Evolutionary conservation across 2,888 invertebrate genomes (phyloP).

Genomic region (Drosophila testacea): DNA sequence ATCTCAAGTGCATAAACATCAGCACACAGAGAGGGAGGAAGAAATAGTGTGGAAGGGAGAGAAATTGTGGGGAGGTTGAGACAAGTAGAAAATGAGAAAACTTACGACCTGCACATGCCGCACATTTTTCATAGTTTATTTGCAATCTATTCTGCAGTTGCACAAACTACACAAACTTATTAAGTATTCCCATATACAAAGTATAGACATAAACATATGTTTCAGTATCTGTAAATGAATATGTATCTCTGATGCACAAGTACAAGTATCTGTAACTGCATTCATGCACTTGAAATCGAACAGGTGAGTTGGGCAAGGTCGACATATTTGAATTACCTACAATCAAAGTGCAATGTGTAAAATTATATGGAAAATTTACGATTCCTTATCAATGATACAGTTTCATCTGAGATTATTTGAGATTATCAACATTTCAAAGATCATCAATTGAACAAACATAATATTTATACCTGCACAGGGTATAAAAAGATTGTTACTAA

Average conservation of each 20-base stretch:
- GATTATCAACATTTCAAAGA: constrained; percentile 1
- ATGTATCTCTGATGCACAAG: neutral
- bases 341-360: neutral
- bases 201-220: neutral
- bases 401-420: neutral
- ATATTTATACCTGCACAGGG: too few species aligned
- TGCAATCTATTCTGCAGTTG: constrained; percentile 49
- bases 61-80: too few species aligned
- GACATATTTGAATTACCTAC: constrained; percentile 10
- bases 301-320: constrained; percentile 28
- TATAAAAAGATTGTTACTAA: neutral
- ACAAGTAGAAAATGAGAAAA: neutral
- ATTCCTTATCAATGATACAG: neutral
- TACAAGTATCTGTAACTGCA: neutral
- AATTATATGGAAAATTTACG: constrained; percentile 8
- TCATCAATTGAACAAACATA: neutral
- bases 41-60: neutral
- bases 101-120: constrained; percentile 58
- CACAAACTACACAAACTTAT: constrained; percentile 25
- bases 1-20: constrained; percentile 70
- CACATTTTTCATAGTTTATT: constrained; percentile 46
- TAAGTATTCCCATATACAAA: constrained; percentile 9
- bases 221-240: neutral
- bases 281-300: neutral
- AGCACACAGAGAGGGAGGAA: constrained; percentile 11